Conservation (phyloP, 1,140 invertebrate species). For the Telenomus remus region DNA sequence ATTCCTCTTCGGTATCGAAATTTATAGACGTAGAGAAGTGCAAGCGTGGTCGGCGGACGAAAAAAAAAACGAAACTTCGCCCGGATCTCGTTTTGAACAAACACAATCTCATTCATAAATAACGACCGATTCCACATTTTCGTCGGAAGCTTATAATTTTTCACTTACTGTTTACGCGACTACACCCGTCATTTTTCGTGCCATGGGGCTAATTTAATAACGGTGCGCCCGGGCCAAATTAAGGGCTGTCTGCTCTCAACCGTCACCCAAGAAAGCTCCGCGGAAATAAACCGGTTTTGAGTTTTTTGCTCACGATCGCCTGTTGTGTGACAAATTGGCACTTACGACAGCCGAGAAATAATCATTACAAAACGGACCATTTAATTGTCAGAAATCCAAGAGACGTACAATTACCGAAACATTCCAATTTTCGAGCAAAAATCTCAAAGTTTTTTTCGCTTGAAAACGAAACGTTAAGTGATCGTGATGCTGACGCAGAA, state of each 20-base stretch:
- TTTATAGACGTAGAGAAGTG: conserved; percentile 34
- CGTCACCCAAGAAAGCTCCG: neutral
- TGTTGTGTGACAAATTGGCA: neutral
- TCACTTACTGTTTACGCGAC: conserved; percentile 51
- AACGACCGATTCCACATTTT: conserved; percentile 45
- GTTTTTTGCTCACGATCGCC: neutral
- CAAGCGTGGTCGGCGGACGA: neutral
- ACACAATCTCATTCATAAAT: conserved; percentile 46
- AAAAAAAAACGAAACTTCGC: conserved; percentile 10
- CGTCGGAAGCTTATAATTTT: conserved; percentile 60
- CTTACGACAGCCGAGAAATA: no score
- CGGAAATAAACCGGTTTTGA: neutral
- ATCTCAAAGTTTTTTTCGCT: no score
- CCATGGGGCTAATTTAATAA: conserved; percentile 39
- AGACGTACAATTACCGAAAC: no score
- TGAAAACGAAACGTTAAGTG: no score
- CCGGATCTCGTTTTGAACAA: conserved; percentile 28
- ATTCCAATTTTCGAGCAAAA: no score
- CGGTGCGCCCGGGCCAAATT: conserved; percentile 13
- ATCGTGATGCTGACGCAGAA: no score
- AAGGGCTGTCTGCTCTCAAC: conserved; percentile 5
- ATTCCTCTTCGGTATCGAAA: conserved; percentile 31
- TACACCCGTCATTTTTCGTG: conserved; percentile 26
- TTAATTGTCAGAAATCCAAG: no score
- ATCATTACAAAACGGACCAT: no score